Evolutionary conservation across 2,888 invertebrate species (phyloP), one percentile per base, ranked within the genome.

Genomic region (Cerastis rubricosa): DNA sequence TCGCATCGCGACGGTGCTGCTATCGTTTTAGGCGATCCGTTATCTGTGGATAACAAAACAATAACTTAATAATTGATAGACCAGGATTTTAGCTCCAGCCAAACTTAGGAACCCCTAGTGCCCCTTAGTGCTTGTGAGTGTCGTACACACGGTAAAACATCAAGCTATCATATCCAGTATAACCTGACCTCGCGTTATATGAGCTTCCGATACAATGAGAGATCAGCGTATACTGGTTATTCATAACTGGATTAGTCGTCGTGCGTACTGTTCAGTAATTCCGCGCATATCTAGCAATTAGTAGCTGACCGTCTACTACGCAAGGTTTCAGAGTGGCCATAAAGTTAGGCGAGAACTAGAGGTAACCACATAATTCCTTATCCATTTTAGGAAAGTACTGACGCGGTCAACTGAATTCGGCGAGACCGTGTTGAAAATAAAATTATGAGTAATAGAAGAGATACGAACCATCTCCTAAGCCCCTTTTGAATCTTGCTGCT

Each of bases 1-100:
- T 93, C 92, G 80, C 94, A 95, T 59, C 94, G 91, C 40, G 92
- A 91, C 12, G 94, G 94, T 11, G 90, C 75, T 25, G 89, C 89
- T 54, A 57, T 25, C 74, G 90, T 89, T 85, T 92, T 93, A 40
- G 91, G 90, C 91, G 93, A 90, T 91, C 94, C 93, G 89, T 93
- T 94, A 73, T 89, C 92, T 93, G 91, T 67, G 74, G 54, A 85
- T 47, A 67, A 51, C 3, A 51, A 76, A 61, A 67, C 7, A 47
- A 68, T 61, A 8, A 35, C 35, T 25, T 57, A 71, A 43, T 54
- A 43, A 29, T 57, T 11, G 4, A 47, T 35, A 47, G 7, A 47
- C 9, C 1, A 14, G 7, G 19, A 19, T 73, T 54, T 57, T 45
- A 47, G 8, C 19, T 14, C 2, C n/a, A 47, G 12, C 9, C 19